Percentiles rank a stretch among this genome's conserved stretches.
Evolutionary conservation across 2,797 vertebrate genomes (phyloP).

Genomic region (Lagocephalus sceleratus): DNA sequence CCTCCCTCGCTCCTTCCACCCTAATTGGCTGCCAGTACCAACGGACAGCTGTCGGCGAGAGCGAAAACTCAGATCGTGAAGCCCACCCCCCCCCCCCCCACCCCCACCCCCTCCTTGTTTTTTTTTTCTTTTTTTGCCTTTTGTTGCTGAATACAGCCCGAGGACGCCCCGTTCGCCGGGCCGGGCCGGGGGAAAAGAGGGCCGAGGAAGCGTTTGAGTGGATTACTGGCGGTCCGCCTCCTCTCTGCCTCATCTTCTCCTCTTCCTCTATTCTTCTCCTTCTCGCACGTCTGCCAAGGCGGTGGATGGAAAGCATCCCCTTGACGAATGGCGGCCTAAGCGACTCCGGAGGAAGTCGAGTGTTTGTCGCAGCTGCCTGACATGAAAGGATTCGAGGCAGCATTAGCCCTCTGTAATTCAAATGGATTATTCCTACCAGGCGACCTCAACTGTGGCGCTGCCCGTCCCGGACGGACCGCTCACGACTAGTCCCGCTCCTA

Average conservation of each 20-base stretch:
- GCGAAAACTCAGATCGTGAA: conserved; percentile 61
- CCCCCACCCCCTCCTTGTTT: too few relatives aligned
- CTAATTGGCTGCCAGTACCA: conserved; percentile 66
- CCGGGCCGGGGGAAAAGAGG: conserved; percentile 46
- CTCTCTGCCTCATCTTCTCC: conserved; percentile 30
- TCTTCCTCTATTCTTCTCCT: conserved; percentile 37
- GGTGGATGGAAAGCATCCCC: conserved; percentile 49
- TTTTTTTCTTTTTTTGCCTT: too few relatives aligned
- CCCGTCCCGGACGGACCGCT: conserved; percentile 17
- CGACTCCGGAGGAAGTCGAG: conserved; percentile 38
- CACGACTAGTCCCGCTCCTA: conserved; percentile 14
- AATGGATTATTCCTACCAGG: conserved; percentile 50
- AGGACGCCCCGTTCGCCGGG: conserved; percentile 61
- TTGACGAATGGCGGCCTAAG: conserved; percentile 50
- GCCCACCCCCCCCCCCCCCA: too few relatives aligned
- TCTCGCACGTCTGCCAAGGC: conserved; percentile 46
- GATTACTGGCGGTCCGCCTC: conserved; percentile 51
- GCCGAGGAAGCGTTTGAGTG: conserved; percentile 69
- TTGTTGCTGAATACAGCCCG: conserved; percentile 27
- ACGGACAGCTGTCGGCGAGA: conserved; percentile 63
- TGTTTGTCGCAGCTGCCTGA: conserved; percentile 61
- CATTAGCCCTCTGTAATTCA: conserved; percentile 45
- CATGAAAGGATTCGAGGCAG: conserved; percentile 54
- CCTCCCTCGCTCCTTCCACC: conserved; percentile 27
- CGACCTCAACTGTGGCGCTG: conserved; percentile 17